Evolutionary conservation across 2,113 vertebrate species (phyloP).

Genomic region (Daboia siamensis): DNA sequence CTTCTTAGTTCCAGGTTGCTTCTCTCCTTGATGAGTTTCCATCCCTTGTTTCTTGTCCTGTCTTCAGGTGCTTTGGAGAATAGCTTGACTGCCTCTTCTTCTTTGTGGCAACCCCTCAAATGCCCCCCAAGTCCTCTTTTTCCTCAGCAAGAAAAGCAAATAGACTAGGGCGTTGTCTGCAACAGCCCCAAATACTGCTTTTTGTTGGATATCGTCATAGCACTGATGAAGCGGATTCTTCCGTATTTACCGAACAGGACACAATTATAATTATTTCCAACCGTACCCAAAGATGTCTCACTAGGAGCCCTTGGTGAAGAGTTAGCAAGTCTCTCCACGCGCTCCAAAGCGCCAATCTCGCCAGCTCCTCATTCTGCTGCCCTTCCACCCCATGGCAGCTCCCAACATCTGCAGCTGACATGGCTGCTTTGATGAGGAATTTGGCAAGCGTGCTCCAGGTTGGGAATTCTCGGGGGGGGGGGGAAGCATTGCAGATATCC

Average conservation of each 20-base stretch:
- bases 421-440: background rate
- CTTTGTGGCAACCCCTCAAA: no score
- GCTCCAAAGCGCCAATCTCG: no score
- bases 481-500: background rate
- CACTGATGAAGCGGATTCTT: background rate
- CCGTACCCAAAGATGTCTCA: accelerated
- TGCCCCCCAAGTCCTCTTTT: no score
- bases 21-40: no score
- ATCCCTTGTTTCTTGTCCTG: no score
- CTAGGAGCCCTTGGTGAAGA: background rate
- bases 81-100: no score
- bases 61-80: no score
- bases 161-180: background rate
- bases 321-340: background rate
- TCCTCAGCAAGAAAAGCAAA: background rate
- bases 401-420: background rate
- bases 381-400: background rate
- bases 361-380: background rate
- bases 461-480: background rate
- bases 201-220: background rate
- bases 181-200: background rate
- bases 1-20: no score
- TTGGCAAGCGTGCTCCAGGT: background rate
- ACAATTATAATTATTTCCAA: background rate
- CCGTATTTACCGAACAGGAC: background rate